Base-by-base conservation (phyloP, 2,113 vertebrate species). In the Trachemys scripta region DNA sequence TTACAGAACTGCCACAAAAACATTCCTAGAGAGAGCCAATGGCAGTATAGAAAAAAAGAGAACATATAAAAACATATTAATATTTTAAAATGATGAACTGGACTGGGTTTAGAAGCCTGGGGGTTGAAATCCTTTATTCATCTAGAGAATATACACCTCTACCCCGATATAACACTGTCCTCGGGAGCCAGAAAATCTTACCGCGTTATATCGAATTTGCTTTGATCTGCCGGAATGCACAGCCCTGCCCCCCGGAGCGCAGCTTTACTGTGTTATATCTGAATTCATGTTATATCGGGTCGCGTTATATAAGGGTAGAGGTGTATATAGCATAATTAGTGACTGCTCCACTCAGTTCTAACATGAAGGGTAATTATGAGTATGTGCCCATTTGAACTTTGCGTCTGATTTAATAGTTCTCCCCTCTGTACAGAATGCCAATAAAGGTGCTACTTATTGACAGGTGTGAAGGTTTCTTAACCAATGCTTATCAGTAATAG, bases 1-100 rank as follows among this genome's bases (percentile, higher is more conserved):
- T 99, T 95, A 99, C 99, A 10, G 99, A 99, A 97, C 99, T 99
- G 85, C 99, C 99, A 91, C 99, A 99, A 98, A 99, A 99, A 97
- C 99, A 99, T 97, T 99, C 99, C 99, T 99, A 96, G 57, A 97
- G 29, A 90, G 56, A 95, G 86, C 87, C 65, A 93, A 5, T 79
- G 14, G 35, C 84, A 45, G 78, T 29, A 95, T 2, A 89, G 31
- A 91, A 92, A 90, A 6, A 49, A 3, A 51, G 0, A 88, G 49
- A 75, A 91, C 24, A 69, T 20, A 82, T 7, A 84, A n/a, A 25
- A 24, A 22, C 25, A 56, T 88, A 31, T 24, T 16, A 17, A 79
- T 92, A 85, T 47, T 10, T 93, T 45, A 49, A n/a, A 82, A 79
- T 57, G 10, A 86, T 10, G 45, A 57, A 80, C 92, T 51, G 9